These are phyloP conservation scores for Aphodius sticticus DNA, from an alignment of 2,888 invertebrate species.

Conservation along the genomic window DNA sequence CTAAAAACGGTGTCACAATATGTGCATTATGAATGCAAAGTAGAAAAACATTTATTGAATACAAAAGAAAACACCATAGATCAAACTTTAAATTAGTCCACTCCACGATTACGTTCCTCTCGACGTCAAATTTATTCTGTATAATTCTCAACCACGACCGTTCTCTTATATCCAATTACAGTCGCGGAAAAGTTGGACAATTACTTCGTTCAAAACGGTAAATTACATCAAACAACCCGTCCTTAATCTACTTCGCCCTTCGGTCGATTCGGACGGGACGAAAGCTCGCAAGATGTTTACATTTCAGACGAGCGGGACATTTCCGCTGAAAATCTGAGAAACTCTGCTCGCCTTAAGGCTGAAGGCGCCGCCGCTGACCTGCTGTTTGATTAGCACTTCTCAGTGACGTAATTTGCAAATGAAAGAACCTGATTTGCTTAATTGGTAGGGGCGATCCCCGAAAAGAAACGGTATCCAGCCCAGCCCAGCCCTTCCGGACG, in stretches of 20 bases:
- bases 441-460: conserved; percentile 9
- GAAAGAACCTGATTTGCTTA: conserved; percentile 26
- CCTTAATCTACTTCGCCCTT: not conserved
- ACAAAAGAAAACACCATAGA: too few species aligned
- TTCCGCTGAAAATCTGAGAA: not conserved
- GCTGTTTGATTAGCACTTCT: conserved; percentile 4
- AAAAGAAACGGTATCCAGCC: not conserved
- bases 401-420: conserved; percentile 21
- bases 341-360: not conserved
- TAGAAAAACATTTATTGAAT: too few species aligned
- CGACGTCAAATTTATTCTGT: not conserved
- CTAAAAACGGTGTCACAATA: too few species aligned
- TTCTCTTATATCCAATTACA: not conserved
- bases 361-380: not conserved
- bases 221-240: not conserved
- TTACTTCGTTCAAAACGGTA: not conserved
- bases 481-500: not conserved
- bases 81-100: not conserved
- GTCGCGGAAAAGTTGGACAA: not conserved
- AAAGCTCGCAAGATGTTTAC: not conserved
- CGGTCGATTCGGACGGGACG: not conserved
- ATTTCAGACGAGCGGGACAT: not conserved
- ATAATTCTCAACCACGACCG: not conserved
- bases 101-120: not conserved
- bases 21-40: too few species aligned